These are phyloP conservation scores for Aleadryas rufinucha DNA, from an alignment of 2,113 vertebrate genomes.

Conservation along the genomic window DNA sequence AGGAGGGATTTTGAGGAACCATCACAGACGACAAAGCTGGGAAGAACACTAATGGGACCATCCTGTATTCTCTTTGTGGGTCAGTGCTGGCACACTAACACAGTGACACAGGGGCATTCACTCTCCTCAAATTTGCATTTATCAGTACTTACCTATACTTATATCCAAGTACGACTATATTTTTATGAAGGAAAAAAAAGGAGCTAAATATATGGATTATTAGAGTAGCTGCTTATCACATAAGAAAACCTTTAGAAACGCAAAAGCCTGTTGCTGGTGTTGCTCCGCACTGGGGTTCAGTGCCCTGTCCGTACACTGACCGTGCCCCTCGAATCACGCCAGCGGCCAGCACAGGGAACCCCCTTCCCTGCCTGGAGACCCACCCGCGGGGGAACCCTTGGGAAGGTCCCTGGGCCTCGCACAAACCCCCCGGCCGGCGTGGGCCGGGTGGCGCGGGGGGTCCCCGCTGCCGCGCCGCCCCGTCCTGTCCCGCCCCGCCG, in stretches of 20 bases:
- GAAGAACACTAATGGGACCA: not conserved
- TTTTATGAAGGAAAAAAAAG: not conserved
- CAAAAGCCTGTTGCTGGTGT: not conserved
- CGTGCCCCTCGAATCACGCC: accelerated
- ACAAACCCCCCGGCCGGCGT: accelerated
- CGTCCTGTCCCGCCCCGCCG: not conserved
- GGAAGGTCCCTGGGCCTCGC: accelerated
- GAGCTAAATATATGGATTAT: not conserved
- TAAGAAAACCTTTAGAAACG: no score
- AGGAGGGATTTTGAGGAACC: not conserved
- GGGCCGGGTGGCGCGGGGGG: accelerated
- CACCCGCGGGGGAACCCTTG: not conserved
- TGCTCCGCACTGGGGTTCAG: not conserved
- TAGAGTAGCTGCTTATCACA: not conserved
- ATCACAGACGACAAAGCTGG: not conserved
- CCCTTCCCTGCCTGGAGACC: accelerated
- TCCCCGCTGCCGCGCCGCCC: not conserved
- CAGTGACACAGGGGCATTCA: not conserved
- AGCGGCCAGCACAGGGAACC: accelerated
- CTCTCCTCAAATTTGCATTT: not conserved
- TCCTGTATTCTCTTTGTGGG: not conserved
- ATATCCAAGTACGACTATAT: accelerated
- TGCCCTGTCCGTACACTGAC: not conserved
- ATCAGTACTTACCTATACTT: not conserved
- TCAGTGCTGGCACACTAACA: accelerated